A percentile compares a stretch with the other conserved stretches of the same genome.
phyloP scores from a whole-genome alignment of 2,113 vertebrate genomes.

The Clarias magur region DNA sequence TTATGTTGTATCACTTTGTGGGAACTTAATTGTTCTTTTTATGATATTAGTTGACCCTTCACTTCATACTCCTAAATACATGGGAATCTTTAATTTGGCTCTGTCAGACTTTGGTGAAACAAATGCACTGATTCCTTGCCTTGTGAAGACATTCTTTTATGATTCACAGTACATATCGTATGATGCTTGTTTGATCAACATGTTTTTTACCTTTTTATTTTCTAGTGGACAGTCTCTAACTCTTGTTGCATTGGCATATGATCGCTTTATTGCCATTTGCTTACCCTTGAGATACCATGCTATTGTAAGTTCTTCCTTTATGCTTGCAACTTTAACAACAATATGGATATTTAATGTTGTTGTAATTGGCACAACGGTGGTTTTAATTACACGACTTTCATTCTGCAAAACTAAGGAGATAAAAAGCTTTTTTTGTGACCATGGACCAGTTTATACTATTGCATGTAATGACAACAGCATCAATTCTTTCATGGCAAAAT shows the following conservation, averaged over 20 bases:
- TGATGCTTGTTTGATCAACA: constrained; percentile 60
- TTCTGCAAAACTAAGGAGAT: constrained; percentile 52
- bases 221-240: constrained; percentile 65
- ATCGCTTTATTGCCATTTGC: constrained; percentile 72
- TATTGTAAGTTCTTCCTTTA: constrained; percentile 58
- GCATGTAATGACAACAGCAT: constrained; percentile 51
- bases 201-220: constrained; percentile 68
- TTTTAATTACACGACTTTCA: constrained; percentile 64
- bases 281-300: constrained; percentile 61
- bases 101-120: constrained; percentile 66
- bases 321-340: constrained; percentile 55
- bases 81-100: constrained; percentile 71
- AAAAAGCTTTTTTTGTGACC: constrained; percentile 57
- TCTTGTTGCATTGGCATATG: constrained; percentile 61
- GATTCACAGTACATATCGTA: constrained; percentile 59
- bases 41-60: constrained; percentile 25
- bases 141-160: constrained; percentile 68
- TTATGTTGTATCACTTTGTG: constrained; percentile 57
- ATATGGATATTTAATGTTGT: constrained; percentile 57
- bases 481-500: constrained; percentile 19
- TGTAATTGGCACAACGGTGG: constrained; percentile 3
- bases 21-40: constrained; percentile 40
- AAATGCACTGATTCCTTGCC: constrained; percentile 66
- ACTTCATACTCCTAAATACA: constrained; percentile 70
- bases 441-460: constrained; percentile 51